Evolutionary conservation across 37 sponge, comb jelly and placozoan species (phyloP).

Genomic region (Ephydatia muelleri): DNA sequence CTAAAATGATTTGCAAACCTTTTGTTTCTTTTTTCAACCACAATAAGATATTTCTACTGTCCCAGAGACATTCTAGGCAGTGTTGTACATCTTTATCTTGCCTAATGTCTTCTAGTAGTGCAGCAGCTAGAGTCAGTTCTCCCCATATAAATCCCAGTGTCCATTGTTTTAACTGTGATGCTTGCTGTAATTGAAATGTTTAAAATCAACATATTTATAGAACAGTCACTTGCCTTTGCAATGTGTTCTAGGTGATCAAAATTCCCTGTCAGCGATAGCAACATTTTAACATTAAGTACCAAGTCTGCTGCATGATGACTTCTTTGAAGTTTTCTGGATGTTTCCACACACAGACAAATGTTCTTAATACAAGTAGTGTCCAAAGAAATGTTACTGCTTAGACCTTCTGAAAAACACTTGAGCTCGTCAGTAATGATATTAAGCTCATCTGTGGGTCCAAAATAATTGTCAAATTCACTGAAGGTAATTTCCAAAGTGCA

Average conservation of each 20-base stretch:
- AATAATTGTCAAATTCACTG: not conserved
- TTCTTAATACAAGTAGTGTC: not conserved
- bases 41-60: slow-evolving; percentile 18
- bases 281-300: slow-evolving; percentile 19
- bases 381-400: not conserved
- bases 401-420: not conserved
- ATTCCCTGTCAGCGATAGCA: slow-evolving; percentile 31
- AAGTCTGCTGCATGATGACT: slow-evolving; percentile 24
- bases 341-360: not conserved
- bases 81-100: not conserved
- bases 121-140: slow-evolving; percentile 3
- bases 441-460: not conserved
- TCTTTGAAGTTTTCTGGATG: slow-evolving; percentile 11
- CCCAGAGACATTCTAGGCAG: slow-evolving; percentile 21
- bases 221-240: slow-evolving; percentile 12
- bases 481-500: slow-evolving; percentile 13
- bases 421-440: not conserved
- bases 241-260: slow-evolving; percentile 44
- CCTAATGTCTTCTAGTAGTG: slow-evolving; percentile 20
- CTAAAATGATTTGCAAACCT: not conserved
- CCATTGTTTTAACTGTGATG: not conserved
- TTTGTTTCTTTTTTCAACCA: slow-evolving; percentile 34
- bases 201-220: not conserved
- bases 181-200: not conserved
- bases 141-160: slow-evolving; percentile 8